Base-by-base conservation (phyloP, 1,140 invertebrate species). In the Centruroides sculpturatus region DNA sequence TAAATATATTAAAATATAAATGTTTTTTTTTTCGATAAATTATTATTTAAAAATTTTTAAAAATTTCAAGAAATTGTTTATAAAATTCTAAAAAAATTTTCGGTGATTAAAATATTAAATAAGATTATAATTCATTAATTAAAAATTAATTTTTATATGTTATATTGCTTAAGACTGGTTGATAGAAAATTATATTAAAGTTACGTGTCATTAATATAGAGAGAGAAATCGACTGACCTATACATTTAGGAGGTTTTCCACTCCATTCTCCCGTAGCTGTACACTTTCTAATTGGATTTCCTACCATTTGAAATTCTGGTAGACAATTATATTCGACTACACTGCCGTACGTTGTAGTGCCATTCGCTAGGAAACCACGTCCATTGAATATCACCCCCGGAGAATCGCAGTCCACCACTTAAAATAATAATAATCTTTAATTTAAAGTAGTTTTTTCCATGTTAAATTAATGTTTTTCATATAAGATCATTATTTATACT, bases 291-390 rank as follows among this genome's bases (percentile, higher is more conserved):
- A 74, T 78, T 0, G 87, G 85, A 66, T 89, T 84, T 13, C 89
- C 89, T 2, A 85, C 80, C 50, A 88, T 79, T 69, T 87, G 84
- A 73, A 81, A 92, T 64, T 87, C 85, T 7, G 87, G 87, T 57
- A 92, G 74, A 70, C 92, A 96, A 65, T 89, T 85, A 71, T 93
- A 95, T 69, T 91, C 86, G 3, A 90, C 83, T 3, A 83, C 82
- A 59, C 86, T 86, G 7, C 84, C 85, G 68, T 86, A 93, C 5
- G 82, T 77, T 0, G 86, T 90, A 0, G 86, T 85, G 35, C 84
- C 83, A 67, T 94, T 92, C 49, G 89, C 82, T 8, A 90, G 81
- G 66, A 91, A 90, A 1, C 90, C 83, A 62, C 88, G 78, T 0
- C 89, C 89, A 70, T 92, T 92, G 56, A 89, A 84, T 55, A 91